Base-by-base conservation (phyloP, 2,113 vertebrate species). In the Galemys pyrenaicus region DNA sequence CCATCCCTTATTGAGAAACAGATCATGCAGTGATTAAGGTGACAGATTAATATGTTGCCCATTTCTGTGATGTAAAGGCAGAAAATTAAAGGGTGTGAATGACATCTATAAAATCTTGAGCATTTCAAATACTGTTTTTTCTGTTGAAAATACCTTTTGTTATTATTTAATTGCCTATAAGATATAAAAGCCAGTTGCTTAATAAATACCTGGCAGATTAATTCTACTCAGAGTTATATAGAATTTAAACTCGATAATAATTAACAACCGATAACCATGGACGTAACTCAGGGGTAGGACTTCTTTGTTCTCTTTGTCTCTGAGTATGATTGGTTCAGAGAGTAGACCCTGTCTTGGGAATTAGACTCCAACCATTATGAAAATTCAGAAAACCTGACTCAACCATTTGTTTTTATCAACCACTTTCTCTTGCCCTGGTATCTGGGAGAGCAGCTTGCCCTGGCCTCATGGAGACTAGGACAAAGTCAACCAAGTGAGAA, bases 31-130 rank as follows among this genome's bases (percentile, higher is more conserved):
- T 30, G 22, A 58, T 26, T 37, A 70, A 28, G 28, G 54, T 74
- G 39, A 28, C 4, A 41, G 44, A 28, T 68, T 26, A 62, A 19
- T 24, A 12, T 22, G 26, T 74, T 85, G 11, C 10, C 10, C 4
- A 89, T 26, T 20, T 41, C 41, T 56, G 44, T 16, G 2, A 39
- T 20, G 7, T 32, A 41, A 89, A 58, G 28, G 26, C 64, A 75
- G 54, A 44, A 90, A 96, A 83, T 54, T 56, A 91, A 91, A 80
- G 6, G 9, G 10, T 70, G 39, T 81, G 30, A 87, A 70, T 30
- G 13, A 95, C 60, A 5, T 9, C 32, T 37, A 65, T 41, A 79
- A 91, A 62, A 87, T 24, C 83, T 6, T 93, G 49, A 65, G 1
- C 12, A 91, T 12, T 64, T 84, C 26, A 68, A 60, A 74, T 5